Conservation (phyloP, 2,888 invertebrate species). For the Eupithecia pulchellata region DNA sequence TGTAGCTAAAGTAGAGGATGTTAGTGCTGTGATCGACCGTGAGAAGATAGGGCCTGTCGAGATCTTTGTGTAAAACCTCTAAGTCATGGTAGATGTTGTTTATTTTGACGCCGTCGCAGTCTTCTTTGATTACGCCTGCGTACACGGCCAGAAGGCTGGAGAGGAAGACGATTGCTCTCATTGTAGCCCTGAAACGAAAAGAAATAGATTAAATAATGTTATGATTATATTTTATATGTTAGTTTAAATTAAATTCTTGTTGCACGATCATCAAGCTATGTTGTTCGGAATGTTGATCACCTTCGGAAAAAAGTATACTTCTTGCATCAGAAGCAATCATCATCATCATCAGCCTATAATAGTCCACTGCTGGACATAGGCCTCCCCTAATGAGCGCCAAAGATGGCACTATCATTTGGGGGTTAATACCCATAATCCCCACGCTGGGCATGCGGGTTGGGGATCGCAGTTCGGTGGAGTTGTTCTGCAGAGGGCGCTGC, state of each 20-base stretch:
- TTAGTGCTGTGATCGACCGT: conserved; percentile 65
- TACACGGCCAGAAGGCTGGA: conserved; percentile 50
- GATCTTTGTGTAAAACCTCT: conserved; percentile 57
- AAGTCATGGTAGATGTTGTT: conserved; percentile 57
- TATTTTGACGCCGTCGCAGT: conserved; percentile 57
- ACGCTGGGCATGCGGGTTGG: no score
- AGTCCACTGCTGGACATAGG: no score
- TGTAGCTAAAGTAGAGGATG: conserved; percentile 70
- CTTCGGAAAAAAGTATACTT: no score
- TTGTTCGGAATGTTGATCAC: background rate
- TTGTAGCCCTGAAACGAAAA: conserved; percentile 32
- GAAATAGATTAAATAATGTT: background rate
- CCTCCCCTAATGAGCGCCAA: no score
- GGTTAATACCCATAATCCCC: no score
- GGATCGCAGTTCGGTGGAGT: no score
- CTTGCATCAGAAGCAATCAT: no score
- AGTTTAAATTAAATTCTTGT: background rate
- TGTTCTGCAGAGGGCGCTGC: no score
- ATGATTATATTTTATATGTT: no score
- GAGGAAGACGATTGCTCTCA: conserved; percentile 56
- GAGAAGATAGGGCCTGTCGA: conserved; percentile 67
- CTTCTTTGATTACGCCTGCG: conserved; percentile 56
- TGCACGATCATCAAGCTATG: background rate
- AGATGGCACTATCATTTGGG: no score
- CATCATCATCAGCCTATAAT: no score